phyloP scores from a whole-genome alignment of 2,888 invertebrate species.

The Griposia aprilina region DNA sequence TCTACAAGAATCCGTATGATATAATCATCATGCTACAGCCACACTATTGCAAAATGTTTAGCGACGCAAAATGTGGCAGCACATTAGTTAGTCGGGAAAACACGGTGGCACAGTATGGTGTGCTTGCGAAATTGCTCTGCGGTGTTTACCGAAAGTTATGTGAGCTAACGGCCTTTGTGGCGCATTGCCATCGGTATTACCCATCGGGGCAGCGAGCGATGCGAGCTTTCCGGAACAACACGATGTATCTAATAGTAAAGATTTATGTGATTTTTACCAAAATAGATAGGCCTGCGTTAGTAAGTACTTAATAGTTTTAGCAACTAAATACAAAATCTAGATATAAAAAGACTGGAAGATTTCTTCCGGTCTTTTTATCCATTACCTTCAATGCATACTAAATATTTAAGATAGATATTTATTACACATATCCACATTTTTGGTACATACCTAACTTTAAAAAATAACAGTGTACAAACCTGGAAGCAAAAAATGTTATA shows the following conservation, averaged over 20 bases:
- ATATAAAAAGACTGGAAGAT: too few species aligned
- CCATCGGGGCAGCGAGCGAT: conserved; percentile 28
- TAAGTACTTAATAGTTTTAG: too few species aligned
- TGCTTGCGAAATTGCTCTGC: conserved; percentile 59
- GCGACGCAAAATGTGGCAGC: conserved; percentile 44
- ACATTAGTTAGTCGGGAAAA: conserved; percentile 61
- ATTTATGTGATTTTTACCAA: not conserved
- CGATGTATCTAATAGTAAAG: not conserved
- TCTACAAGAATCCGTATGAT: conserved; percentile 47
- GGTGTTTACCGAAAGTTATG: conserved; percentile 59
- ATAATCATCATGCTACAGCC: conserved; percentile 59
- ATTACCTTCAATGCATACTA: not conserved
- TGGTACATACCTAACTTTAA: not conserved
- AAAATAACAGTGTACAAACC: conserved; percentile 6
- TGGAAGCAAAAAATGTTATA: not conserved
- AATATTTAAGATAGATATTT: not conserved
- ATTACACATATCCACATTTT: not conserved
- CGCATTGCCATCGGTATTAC: conserved; percentile 57
- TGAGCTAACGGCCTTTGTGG: conserved; percentile 35
- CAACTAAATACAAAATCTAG: not conserved
- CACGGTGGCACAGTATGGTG: conserved; percentile 48
- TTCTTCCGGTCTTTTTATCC: too few species aligned
- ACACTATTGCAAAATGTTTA: conserved; percentile 52
- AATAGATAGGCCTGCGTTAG: not conserved
- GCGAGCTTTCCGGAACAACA: not conserved